phyloP scores from a whole-genome alignment of 2,113 vertebrate species.

The Melospiza georgiana region DNA sequence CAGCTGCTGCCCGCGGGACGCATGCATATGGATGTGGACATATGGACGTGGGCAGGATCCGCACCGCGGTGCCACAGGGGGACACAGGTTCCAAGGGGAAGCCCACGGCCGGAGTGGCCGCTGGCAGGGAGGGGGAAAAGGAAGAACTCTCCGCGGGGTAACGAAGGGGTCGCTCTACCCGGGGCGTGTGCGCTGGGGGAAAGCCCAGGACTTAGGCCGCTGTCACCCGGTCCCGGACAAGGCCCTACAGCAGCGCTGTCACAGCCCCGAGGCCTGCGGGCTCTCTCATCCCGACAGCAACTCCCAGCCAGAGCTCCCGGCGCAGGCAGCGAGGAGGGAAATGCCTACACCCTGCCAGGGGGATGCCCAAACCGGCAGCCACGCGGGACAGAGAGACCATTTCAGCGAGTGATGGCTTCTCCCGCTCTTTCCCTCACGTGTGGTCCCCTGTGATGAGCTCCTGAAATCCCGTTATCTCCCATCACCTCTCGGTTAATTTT shows the following conservation, averaged over 20 bases:
- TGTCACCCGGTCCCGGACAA: background rate
- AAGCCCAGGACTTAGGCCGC: background rate
- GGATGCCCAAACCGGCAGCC: background rate
- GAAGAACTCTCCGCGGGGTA: background rate
- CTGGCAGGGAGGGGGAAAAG: background rate
- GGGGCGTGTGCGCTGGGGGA: rapidly evolving
- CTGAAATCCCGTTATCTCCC: background rate
- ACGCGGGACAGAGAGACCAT: background rate
- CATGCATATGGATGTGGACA: background rate
- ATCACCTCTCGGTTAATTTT: background rate
- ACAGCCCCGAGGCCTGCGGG: background rate
- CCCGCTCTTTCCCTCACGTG: background rate
- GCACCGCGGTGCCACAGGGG: background rate
- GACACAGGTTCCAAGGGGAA: background rate
- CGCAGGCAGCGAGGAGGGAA: background rate
- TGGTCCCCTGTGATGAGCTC: background rate
- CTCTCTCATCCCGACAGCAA: background rate
- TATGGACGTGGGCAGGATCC: background rate
- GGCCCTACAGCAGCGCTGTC: background rate
- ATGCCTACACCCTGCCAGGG: background rate
- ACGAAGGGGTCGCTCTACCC: background rate
- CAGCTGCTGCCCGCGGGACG: background rate
- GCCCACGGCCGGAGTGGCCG: background rate
- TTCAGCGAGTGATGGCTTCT: background rate
- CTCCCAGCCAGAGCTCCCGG: background rate